Evolutionary conservation across 2,113 vertebrate species (phyloP).

Genomic region (Microcebus jonahi): DNA sequence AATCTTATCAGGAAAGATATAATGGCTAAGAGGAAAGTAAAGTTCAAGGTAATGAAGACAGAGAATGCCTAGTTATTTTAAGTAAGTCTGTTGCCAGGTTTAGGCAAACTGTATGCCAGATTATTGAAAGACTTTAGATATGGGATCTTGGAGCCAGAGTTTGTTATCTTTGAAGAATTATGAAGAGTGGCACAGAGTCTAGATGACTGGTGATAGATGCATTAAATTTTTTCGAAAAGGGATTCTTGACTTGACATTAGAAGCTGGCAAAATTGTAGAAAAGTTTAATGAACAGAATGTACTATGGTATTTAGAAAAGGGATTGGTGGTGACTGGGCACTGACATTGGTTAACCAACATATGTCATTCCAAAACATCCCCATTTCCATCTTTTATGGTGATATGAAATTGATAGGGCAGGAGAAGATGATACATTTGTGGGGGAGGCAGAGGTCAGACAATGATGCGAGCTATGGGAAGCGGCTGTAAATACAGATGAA

Average conservation of each 20-base stretch:
- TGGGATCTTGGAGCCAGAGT: not conserved
- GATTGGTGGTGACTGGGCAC: not conserved
- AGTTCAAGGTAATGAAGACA: not conserved
- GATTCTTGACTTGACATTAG: not conserved
- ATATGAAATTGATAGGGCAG: not conserved
- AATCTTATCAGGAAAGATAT: not conserved
- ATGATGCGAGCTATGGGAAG: too few species aligned
- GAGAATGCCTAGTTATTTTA: not conserved
- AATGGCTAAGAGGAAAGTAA: not conserved
- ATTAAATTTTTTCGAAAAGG: not conserved
- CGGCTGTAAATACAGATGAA: too few species aligned
- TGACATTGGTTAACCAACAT: not conserved
- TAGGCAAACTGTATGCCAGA: not conserved
- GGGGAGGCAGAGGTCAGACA: too few species aligned
- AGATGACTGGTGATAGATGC: not conserved
- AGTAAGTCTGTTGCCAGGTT: not conserved
- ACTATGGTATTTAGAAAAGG: slow-evolving; percentile 2
- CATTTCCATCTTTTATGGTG: not conserved
- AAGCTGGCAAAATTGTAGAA: not conserved
- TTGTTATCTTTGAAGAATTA: not conserved
- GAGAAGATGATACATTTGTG: not conserved
- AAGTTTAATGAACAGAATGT: not conserved
- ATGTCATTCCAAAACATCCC: not conserved
- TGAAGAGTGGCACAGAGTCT: not conserved
- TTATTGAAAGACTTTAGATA: not conserved